Evolutionary conservation across 2,888 invertebrate genomes (phyloP), one percentile per base, ranked within the genome.

Genomic region (Tetanocera ferruginea): DNA sequence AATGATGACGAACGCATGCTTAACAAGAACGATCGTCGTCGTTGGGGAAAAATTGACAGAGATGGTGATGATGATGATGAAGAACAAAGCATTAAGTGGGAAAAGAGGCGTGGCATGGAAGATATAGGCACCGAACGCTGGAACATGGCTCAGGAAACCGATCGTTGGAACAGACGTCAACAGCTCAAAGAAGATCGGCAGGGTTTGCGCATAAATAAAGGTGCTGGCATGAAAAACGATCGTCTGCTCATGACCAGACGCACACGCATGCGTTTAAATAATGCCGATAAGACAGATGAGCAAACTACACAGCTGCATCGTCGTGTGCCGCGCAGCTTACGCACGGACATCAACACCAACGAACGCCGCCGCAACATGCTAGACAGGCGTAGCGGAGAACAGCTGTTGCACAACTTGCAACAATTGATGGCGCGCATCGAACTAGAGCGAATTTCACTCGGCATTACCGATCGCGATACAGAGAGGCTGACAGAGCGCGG

Each of bases 381-480:
- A 11, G 90, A 91, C 80, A 91, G 92, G 82, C 90, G 90, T 64
- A 92, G 92, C 80, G 94, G 93, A 71, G 93, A 93, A 88, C 87
- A 91, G 72, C 91, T 92, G 85, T 92, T 93, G 89, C 93, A 91
- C 85, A 87, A 92, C 76, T 92, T 94, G 83, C 94, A 94, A 85
- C 94, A 95, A 87, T 85, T 94, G 11, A 82, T 94, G 81, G 92
- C 94, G 69, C 93, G 93, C 91, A 94, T 94, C 86, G 93, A 95
- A 85, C 91, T 95, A 89, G 95, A 95, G 86, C 93, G 94, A 85
- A 89, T 95, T 51, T 92, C 94, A 8, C 92, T 93, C 84, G 93
- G 92, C 74, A 90, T 94, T 62, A 91, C 92, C 5, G 92, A 93
- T 70, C 19, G 78, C 67, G 9, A 51, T 52, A 34, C 17, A 17